Base-by-base conservation (phyloP, 1,140 invertebrate genomes). In the Drosophila orena region DNA sequence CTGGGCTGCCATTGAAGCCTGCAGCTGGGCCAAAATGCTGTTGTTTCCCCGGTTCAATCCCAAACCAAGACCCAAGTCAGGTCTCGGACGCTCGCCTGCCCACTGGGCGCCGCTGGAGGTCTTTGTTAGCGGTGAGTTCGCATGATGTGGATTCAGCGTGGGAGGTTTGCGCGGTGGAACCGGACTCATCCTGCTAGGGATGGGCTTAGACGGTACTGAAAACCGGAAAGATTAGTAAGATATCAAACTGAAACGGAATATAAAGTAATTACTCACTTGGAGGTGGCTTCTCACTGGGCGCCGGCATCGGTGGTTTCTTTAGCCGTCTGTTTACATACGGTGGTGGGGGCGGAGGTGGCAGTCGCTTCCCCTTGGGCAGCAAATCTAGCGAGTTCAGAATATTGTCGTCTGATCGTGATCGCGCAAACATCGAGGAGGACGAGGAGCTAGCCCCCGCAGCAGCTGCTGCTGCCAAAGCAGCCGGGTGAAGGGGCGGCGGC, bases 321-420 rank as follows among this genome's bases (percentile, higher is more conserved):
- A 83, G 70, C 11, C 91, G 77, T 60, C 85, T 58, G 66, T 91
- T 79, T 6, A 88, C 86, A 62, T 93, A 93, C 27, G 91, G 92
- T 6, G 95, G 95, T 50, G 84, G 84, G 0, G 96, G 95, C 5
- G 95, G 96, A 0, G 96, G 96, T 7, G 96, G 96, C 1, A 96
- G 95, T 2, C 96, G 96, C 78, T 95, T 93, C 57, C 95, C 92
- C 52, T 95, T 93, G 44, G 95, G 94, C 83, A 95, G 94, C 92
- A 94, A 86, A 54, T 95, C 94, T 72, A 94, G 94, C 56, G 93
- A 93, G 70, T 96, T 96, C 62, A 97, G 92, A 78, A 97, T 95
- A 81, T 96, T 96, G 78, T 97, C 96, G 81, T 97, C 95, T 53
- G 96, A 96, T 85, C 95, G 94, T 12, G 96, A 95, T 75, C 96